Base-by-base conservation (phyloP, 2,797 vertebrate species). In the Ctenochaetus hawaiiensis region DNA sequence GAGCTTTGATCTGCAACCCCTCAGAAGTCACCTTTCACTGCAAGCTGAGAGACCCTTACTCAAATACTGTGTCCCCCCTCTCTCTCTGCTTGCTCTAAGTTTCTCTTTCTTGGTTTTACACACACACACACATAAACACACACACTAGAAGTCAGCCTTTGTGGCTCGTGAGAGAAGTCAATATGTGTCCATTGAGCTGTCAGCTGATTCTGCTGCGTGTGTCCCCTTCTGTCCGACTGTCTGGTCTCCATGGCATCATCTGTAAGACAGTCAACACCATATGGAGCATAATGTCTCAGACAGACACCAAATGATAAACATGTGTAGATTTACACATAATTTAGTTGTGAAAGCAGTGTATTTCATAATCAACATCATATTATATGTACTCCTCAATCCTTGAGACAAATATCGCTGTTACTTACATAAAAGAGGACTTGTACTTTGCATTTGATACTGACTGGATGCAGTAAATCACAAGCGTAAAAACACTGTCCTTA, bases 111-210 rank as follows among this genome's bases (percentile, higher is more conserved):
- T 45, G n/a, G 23, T 47, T 57, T 66, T 71, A 62, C 77, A 61
- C 49, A 37, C 70, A 62, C 73, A 52, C 77, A 41, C 52, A 57
- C 64, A 64, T 62, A 72, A 69, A 77, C 70, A 75, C 41, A 70
- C 58, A 77, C 75, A 63, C 75, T 52, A 62, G n/a, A 48, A 58
- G 61, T 70, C 52, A 72, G 68, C 71, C 63, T 87, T 91, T 82
- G 83, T 80, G 53, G 84, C 57, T 87, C 93, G 94, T 95, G 95
- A 95, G 95, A 94, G 90, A 95, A 95, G 95, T 94, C 92, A 95
- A 95, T 92, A 95, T 75, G 58, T 87, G 91, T 90, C 82, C 85
- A 77, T 91, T 93, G 83, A 92, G 87, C 82, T 92, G 90, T 93
- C 91, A 81, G 65, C 82, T 78, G 75, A 77, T 85, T 86, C 52